Conservation (phyloP, 2,888 invertebrate genomes). For the Apeira syringaria region DNA sequence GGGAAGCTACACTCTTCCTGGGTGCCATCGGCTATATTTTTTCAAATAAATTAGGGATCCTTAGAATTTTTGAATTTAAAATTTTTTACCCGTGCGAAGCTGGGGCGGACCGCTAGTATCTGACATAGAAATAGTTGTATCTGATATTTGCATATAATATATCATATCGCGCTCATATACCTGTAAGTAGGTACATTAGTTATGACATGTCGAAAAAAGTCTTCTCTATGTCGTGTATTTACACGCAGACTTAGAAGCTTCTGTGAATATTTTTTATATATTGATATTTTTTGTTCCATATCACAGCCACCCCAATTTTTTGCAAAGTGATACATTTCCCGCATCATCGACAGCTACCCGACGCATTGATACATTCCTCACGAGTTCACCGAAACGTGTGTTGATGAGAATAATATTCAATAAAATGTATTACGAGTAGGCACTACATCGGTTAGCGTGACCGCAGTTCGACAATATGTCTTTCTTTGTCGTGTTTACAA, state of each 20-base stretch:
- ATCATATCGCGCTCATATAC: too few species aligned
- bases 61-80: too few species aligned
- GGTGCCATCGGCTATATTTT: too few species aligned
- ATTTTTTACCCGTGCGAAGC: too few species aligned
- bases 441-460: slow-evolving; percentile 58
- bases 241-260: not conserved
- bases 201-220: slow-evolving; percentile 6
- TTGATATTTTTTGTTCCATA: slow-evolving; percentile 12
- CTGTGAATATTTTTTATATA: slow-evolving; percentile 13
- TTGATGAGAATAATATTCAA: slow-evolving; percentile 64
- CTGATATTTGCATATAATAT: too few species aligned
- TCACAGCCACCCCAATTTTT: slow-evolving; percentile 26
- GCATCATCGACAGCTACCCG: slow-evolving; percentile 39
- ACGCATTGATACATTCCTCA: slow-evolving; percentile 54
- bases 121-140: too few species aligned
- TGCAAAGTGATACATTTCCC: slow-evolving; percentile 38
- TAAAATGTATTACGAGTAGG: slow-evolving; percentile 69
- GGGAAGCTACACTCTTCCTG: too few species aligned
- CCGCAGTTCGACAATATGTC: slow-evolving; percentile 62
- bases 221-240: too few species aligned
- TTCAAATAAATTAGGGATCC: too few species aligned
- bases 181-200: too few species aligned
- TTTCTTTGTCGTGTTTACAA: slow-evolving; percentile 80
- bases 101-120: too few species aligned
- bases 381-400: slow-evolving; percentile 73